A percentile compares a stretch with the other conserved stretches of the same genome.
These are phyloP conservation scores for Elanoides forficatus DNA, from an alignment of 2,113 vertebrate species.

Conservation along the genomic window DNA sequence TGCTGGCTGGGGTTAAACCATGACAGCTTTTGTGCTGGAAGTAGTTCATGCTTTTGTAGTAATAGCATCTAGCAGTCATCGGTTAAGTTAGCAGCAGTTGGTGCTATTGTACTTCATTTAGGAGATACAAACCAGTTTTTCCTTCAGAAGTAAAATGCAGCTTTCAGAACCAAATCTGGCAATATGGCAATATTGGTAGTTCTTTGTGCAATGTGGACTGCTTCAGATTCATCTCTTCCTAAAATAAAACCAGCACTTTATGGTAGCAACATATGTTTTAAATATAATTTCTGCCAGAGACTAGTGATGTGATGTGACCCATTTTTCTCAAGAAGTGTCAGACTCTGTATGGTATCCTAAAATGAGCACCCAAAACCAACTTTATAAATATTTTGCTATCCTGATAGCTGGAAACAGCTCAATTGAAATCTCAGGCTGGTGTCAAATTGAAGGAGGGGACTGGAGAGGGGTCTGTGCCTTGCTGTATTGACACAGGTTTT, in stretches of 20 bases:
- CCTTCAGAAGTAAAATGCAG: not conserved
- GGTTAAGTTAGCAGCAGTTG: not conserved
- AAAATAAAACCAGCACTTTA: conserved; percentile 28
- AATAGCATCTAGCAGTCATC: not conserved
- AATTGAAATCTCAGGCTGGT: not conserved
- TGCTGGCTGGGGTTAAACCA: too few species aligned
- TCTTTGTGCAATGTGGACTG: not conserved
- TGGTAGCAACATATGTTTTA: conserved; percentile 5
- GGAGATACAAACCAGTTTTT: not conserved
- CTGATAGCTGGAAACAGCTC: not conserved
- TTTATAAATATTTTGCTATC: conserved; percentile 41
- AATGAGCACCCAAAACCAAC: not conserved
- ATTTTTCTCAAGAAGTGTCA: conserved; percentile 44
- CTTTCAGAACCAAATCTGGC: not conserved
- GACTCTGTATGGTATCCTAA: conserved; percentile 6
- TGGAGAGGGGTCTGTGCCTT: not conserved
- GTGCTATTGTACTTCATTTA: conserved; percentile 13
- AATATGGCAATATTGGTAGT: not conserved
- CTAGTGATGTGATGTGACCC: not conserved
- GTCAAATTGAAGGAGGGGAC: not conserved
- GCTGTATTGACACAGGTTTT: not conserved
- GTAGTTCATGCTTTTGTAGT: not conserved
- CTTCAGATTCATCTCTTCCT: not conserved
- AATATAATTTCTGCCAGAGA: not conserved
- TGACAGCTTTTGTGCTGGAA: not conserved